These are phyloP conservation scores for Hippocampus abdominalis DNA, from an alignment of 2,113 vertebrate species.

Conservation along the genomic window DNA sequence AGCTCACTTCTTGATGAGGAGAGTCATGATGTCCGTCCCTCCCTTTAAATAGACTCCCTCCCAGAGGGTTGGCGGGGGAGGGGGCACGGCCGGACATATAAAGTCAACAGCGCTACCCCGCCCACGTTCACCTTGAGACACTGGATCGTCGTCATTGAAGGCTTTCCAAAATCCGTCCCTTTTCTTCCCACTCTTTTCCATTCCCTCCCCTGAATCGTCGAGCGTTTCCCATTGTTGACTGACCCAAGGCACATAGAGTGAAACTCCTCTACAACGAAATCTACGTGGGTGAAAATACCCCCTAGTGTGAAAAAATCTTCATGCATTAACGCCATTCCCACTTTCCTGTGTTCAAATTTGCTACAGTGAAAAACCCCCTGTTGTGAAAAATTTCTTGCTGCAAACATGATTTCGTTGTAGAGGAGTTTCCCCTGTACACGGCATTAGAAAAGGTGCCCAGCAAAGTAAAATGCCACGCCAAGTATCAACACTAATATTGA, in stretches of 20 bases:
- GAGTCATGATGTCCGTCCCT: conserved; percentile 41
- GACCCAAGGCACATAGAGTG: not conserved
- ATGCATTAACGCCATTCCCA: too few relatives aligned
- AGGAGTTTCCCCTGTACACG: too few relatives aligned
- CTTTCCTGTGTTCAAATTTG: too few relatives aligned
- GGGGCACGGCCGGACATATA: conserved; percentile 56
- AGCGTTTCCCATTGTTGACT: conserved; percentile 2
- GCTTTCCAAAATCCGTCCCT: not conserved
- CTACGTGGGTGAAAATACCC: too few relatives aligned
- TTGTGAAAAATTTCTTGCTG: too few relatives aligned
- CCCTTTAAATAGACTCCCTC: conserved; percentile 71
- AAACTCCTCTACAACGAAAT: too few relatives aligned
- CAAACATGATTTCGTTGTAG: too few relatives aligned
- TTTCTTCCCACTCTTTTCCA: not conserved
- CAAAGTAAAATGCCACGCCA: too few relatives aligned
- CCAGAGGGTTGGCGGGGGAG: conserved; percentile 18
- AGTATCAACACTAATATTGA: too few relatives aligned
- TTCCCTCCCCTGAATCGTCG: not conserved
- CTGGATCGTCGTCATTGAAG: conserved; percentile 45
- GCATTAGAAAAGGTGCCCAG: conserved; percentile 10
- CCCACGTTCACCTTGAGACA: conserved; percentile 32
- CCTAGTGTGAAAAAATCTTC: too few relatives aligned
- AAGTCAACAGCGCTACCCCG: conserved; percentile 57
- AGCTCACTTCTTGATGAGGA: conserved; percentile 50
- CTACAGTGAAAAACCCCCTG: too few relatives aligned